Conservation (phyloP, 1,140 invertebrate genomes). For the Drosophila persimilis region DNA sequence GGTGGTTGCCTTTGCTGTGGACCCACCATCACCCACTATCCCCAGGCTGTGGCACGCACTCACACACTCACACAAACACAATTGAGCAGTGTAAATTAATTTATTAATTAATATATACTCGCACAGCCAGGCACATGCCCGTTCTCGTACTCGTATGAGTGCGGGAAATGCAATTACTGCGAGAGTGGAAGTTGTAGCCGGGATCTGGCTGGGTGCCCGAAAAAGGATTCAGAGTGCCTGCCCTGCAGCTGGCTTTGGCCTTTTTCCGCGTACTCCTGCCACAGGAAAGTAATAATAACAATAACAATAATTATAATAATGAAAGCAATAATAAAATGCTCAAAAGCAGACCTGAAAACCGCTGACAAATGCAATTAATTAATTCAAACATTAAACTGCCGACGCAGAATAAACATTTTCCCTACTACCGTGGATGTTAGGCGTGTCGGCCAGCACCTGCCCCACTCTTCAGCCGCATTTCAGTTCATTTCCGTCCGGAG, state of each 20-base stretch:
- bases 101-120: constrained; percentile 51
- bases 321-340: constrained; percentile 51
- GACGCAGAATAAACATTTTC: constrained; percentile 42
- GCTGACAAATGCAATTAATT: constrained; percentile 77
- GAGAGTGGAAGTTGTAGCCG: neutral
- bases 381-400: constrained; percentile 68
- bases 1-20: constrained; percentile 39
- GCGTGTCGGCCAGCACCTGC: neutral
- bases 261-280: constrained; percentile 3
- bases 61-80: neutral
- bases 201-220: neutral
- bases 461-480: neutral
- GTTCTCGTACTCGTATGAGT: neutral
- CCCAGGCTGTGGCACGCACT: neutral
- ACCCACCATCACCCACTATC: constrained; percentile 23
- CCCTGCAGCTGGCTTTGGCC: neutral
- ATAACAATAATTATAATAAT: constrained; percentile 20
- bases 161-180: constrained; percentile 17
- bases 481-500: neutral
- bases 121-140: neutral
- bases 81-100: constrained; percentile 24
- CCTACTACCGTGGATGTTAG: neutral
- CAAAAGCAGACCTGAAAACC: constrained; percentile 53
- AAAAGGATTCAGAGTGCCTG: constrained; percentile 10
- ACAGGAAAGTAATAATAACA: constrained; percentile 32